phyloP scores from a whole-genome alignment of 2,797 vertebrate genomes.

The Simalia tracyae region DNA sequence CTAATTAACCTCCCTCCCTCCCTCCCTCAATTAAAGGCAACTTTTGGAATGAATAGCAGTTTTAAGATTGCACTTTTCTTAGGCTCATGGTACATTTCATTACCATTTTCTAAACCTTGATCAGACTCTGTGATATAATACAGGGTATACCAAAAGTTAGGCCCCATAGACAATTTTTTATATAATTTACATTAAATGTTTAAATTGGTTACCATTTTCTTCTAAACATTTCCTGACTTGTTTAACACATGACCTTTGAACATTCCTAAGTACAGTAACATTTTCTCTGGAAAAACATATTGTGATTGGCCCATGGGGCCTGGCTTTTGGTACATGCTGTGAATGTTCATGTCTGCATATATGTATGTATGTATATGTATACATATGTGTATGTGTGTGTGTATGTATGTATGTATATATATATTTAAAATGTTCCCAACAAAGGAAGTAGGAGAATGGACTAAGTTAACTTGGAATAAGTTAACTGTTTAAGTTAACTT shows the following conservation, averaged over 20 bases:
- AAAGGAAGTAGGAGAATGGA: neutral
- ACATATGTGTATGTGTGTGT: too few species aligned
- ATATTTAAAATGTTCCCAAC: neutral
- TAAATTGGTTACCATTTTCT: neutral
- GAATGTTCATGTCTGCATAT: neutral
- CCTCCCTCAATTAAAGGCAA: neutral
- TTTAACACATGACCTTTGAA: neutral
- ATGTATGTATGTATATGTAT: neutral
- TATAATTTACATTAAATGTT: neutral
- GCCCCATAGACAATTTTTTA: neutral
- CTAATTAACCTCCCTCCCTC: neutral
- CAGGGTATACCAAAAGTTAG: neutral
- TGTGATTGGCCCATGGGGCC: neutral
- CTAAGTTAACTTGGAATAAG: slow-evolving; percentile 57
- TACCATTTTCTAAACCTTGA: neutral
- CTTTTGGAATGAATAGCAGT: neutral
- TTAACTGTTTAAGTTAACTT: neutral
- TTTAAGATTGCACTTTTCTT: neutral
- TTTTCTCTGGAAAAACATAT: neutral
- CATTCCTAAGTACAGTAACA: neutral
- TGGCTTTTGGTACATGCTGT: neutral
- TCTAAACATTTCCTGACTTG: neutral
- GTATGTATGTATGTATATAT: neutral
- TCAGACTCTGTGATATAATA: neutral
- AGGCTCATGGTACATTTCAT: neutral